A percentile compares a stretch with the other conserved stretches of the same genome.
Conservation (phyloP, 2,113 vertebrate species). For the Eulemur rufifrons region DNA sequence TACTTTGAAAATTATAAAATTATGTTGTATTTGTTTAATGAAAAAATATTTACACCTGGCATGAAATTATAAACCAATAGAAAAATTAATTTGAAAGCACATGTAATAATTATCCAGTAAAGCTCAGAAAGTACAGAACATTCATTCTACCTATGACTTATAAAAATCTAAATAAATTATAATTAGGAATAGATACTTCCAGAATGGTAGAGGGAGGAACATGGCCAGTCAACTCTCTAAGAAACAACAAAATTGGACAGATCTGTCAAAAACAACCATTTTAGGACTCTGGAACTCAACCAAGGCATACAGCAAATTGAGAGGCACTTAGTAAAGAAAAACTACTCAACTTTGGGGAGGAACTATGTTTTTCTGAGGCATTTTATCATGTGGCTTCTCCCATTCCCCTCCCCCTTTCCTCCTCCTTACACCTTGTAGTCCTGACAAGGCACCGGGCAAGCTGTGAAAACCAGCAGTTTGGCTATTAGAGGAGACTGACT, state of each 20-base stretch:
- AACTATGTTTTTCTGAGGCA: background rate
- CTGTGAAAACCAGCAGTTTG: conserved; percentile 8
- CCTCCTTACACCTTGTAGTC: background rate
- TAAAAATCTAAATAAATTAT: conserved; percentile 48
- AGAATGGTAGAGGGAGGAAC: conserved; percentile 11
- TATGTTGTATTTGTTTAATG: conserved; percentile 12
- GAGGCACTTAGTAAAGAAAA: conserved; percentile 33
- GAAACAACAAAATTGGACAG: background rate
- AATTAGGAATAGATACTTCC: background rate
- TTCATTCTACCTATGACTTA: conserved; percentile 37
- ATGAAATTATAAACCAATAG: conserved; percentile 25
- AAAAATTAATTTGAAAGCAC: conserved; percentile 45
- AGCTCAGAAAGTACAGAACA: conserved; percentile 5
- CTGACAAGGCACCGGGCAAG: background rate
- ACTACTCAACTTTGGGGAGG: background rate
- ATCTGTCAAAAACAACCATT: background rate
- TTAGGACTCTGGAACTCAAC: background rate
- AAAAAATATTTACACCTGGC: conserved; percentile 28
- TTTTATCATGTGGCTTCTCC: conserved; percentile 1
- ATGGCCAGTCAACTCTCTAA: background rate
- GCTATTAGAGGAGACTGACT: background rate
- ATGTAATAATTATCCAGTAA: conserved; percentile 7
- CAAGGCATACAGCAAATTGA: background rate
- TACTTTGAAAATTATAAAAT: background rate
- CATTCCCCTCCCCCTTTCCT: background rate